Conservation (phyloP, 2,888 invertebrate species). For the Teleogryllus oceanicus region DNA sequence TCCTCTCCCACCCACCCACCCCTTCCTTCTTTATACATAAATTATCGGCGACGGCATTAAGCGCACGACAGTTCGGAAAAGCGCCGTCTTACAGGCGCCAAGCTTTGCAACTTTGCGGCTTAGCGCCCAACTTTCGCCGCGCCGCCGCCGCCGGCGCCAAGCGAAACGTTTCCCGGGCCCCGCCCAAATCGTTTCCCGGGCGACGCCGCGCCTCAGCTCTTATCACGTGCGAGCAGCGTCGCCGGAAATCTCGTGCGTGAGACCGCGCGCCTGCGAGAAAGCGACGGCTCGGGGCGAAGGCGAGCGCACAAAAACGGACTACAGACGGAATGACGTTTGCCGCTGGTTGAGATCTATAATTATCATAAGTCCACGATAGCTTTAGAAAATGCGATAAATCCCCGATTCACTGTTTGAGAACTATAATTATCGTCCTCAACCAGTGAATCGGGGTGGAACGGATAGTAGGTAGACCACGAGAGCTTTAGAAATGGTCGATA, state of each 20-base stretch:
- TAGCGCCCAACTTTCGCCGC: not conserved
- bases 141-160: not conserved
- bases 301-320: too few relatives aligned
- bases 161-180: not conserved
- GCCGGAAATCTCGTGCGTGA: not conserved
- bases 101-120: constrained; percentile 18
- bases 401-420: too few relatives aligned
- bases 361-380: too few relatives aligned
- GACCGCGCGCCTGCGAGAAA: too few relatives aligned
- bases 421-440: too few relatives aligned
- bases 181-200: not conserved
- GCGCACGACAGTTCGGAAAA: constrained; percentile 3
- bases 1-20: not conserved
- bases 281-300: too few relatives aligned
- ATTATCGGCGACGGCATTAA: constrained; percentile 18
- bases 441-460: too few relatives aligned
- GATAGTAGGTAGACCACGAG: too few relatives aligned
- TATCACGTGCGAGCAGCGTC: not conserved
- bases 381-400: too few relatives aligned
- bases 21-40: not conserved
- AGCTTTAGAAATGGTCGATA: too few relatives aligned
- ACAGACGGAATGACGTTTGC: too few relatives aligned
- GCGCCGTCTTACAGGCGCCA: not conserved
- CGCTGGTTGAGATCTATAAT: too few relatives aligned
- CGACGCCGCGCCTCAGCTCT: not conserved